These are phyloP conservation scores for Mantis religiosa DNA, from an alignment of 2,888 invertebrate species.

Conservation along the genomic window DNA sequence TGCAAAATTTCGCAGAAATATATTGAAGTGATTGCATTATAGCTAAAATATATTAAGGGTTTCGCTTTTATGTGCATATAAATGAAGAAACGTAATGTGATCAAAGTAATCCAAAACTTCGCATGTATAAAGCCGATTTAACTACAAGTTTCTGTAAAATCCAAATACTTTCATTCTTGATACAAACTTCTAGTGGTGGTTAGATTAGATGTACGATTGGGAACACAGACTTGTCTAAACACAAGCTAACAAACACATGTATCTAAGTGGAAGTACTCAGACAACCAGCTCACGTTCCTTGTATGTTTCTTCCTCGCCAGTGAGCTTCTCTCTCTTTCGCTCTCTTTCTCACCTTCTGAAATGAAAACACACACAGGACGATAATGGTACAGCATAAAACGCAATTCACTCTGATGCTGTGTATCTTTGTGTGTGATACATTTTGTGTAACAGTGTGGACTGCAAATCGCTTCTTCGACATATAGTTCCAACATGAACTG, in stretches of 20 bases:
- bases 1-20: too few species aligned
- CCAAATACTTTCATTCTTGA: neutral
- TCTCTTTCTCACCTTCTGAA: neutral
- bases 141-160: too few species aligned
- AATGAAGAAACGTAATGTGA: too few species aligned
- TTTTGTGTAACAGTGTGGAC: neutral
- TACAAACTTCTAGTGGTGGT: neutral
- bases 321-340: neutral
- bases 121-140: too few species aligned
- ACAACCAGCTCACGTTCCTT: neutral
- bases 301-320: neutral
- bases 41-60: too few species aligned
- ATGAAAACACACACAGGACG: neutral
- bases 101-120: too few species aligned
- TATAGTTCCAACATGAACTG: neutral
- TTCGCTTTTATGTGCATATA: too few species aligned
- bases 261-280: neutral
- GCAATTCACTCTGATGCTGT: neutral
- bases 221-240: neutral
- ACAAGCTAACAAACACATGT: neutral
- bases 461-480: neutral
- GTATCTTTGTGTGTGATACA: neutral
- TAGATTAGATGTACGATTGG: neutral
- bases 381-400: neutral
- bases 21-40: too few species aligned